These are phyloP conservation scores for Notolabrus celidotus DNA, from an alignment of 2,797 vertebrate species.

Conservation along the genomic window DNA sequence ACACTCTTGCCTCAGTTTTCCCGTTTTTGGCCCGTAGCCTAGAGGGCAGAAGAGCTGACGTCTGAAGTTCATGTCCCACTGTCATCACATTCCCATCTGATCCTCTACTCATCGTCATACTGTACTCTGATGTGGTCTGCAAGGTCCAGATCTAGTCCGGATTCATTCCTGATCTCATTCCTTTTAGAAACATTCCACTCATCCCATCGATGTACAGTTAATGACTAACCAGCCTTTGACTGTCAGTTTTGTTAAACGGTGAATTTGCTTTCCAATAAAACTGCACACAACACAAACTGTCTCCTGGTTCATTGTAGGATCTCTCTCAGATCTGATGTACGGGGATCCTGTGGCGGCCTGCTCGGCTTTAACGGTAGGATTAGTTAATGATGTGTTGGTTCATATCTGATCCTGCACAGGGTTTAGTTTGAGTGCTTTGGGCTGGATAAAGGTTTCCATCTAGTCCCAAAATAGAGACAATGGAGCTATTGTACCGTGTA, in stretches of 20 bases:
- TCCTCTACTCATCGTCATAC: slow-evolving; percentile 10
- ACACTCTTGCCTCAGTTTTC: slow-evolving; percentile 44
- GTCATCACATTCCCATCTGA: neutral
- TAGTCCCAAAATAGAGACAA: no score
- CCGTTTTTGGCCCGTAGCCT: slow-evolving; percentile 16
- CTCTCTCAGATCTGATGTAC: neutral
- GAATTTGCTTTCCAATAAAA: slow-evolving; percentile 75
- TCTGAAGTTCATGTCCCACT: neutral
- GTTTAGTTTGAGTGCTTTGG: slow-evolving; percentile 1
- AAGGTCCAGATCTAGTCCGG: neutral
- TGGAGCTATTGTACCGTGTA: no score
- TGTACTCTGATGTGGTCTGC: slow-evolving; percentile 44
- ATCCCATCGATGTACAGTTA: slow-evolving; percentile 20
- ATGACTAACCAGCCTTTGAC: slow-evolving; percentile 31
- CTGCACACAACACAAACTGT: neutral
- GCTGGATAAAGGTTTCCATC: neutral
- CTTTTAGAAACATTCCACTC: slow-evolving; percentile 58
- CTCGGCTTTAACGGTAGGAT: neutral
- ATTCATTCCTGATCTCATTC: slow-evolving; percentile 41
- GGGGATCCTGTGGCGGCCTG: neutral
- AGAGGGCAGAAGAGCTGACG: slow-evolving; percentile 12
- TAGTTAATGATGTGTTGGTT: neutral
- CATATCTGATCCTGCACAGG: neutral
- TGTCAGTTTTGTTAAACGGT: slow-evolving; percentile 57
- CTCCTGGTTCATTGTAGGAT: neutral